These are phyloP conservation scores for Tanytarsus gracilentus DNA, from an alignment of 2,888 invertebrate genomes.

Conservation along the genomic window DNA sequence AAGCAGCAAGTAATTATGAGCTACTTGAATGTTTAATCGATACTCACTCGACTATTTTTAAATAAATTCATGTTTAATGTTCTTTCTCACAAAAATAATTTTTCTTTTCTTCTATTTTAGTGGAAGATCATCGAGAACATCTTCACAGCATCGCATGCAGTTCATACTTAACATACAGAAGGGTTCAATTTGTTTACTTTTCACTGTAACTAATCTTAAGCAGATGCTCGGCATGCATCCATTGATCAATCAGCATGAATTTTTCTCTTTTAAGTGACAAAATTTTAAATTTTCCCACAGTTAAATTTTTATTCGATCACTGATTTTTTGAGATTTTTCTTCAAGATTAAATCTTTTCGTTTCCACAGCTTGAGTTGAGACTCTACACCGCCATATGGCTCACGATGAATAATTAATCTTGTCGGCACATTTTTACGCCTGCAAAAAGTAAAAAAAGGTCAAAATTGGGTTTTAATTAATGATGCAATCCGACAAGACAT, in stretches of 20 bases:
- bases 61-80: conserved; percentile 6
- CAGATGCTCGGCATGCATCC: conserved; percentile 3
- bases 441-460: neutral
- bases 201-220: conserved; percentile 16
- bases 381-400: conserved; percentile 1
- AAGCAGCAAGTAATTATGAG: neutral
- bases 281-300: too few species aligned
- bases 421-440: conserved; percentile 11
- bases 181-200: too few species aligned
- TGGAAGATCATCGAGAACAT: too few species aligned
- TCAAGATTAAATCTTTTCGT: conserved; percentile 12
- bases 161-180: too few species aligned
- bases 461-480: neutral
- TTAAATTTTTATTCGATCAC: too few species aligned
- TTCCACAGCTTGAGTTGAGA: neutral
- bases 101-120: too few species aligned
- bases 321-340: too few species aligned
- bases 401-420: conserved; percentile 25
- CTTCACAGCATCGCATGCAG: too few species aligned
- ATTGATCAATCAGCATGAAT: conserved; percentile 24
- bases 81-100: conserved; percentile 5
- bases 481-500: neutral
- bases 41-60: neutral
- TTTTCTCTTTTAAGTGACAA: too few species aligned
- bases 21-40: neutral